Evolutionary conservation across 2,888 invertebrate genomes (phyloP).

Genomic region (Laspeyria flexula): DNA sequence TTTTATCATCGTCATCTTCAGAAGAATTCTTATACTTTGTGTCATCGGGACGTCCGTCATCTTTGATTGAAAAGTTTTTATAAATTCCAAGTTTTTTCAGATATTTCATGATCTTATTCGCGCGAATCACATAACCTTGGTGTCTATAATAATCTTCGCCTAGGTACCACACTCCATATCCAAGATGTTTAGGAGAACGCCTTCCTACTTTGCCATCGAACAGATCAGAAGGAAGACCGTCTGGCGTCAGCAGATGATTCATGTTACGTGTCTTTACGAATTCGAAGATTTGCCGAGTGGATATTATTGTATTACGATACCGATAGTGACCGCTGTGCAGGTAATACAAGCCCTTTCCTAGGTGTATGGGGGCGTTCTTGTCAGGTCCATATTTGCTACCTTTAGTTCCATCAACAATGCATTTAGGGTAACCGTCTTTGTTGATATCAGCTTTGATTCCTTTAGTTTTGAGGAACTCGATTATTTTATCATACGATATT

Average conservation of each 20-base stretch:
- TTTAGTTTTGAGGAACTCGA: not conserved
- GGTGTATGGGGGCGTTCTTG: not conserved
- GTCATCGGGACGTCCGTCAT: not conserved
- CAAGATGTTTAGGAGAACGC: not conserved
- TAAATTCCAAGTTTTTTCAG: not conserved
- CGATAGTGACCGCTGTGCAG: constrained; percentile 1
- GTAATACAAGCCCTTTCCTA: constrained; percentile 5
- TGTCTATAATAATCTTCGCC: constrained; percentile 1
- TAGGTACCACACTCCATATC: not conserved
- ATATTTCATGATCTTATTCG: not conserved
- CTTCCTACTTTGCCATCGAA: not conserved
- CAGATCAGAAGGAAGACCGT: not conserved
- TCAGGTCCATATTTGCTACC: not conserved
- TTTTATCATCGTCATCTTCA: not conserved
- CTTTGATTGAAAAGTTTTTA: not conserved
- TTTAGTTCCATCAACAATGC: not conserved
- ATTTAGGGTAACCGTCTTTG: not conserved
- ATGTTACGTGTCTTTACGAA: too few species aligned
- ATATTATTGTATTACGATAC: constrained; percentile 7
- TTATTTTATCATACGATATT: not conserved
- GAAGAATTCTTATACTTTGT: not conserved
- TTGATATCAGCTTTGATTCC: not conserved
- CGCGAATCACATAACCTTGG: not conserved
- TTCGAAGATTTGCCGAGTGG: too few species aligned
- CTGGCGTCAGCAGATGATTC: not conserved